Evolutionary conservation across 2,113 vertebrate genomes (phyloP).

Genomic region (Xenopus tropicalis): DNA sequence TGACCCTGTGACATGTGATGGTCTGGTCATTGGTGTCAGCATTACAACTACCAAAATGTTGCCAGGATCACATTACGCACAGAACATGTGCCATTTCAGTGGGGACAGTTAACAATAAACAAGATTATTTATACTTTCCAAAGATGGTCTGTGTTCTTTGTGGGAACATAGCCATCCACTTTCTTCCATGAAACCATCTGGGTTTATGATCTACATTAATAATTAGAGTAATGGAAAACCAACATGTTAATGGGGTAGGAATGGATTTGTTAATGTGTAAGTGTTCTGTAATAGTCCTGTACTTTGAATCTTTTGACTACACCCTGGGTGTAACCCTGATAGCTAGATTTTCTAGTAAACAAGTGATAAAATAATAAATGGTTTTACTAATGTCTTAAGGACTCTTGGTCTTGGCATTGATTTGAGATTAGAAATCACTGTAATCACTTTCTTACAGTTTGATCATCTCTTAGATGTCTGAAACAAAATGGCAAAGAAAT

Average conservation of each 20-base stretch:
- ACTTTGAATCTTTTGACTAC: conserved; percentile 56
- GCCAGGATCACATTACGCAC: too few relatives aligned
- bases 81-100: too few relatives aligned
- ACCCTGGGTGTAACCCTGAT: conserved; percentile 48
- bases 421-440: conserved; percentile 42
- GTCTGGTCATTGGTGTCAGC: too few relatives aligned
- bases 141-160: conserved; percentile 2
- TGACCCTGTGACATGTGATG: too few relatives aligned
- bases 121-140: background rate
- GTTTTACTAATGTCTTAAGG: conserved; percentile 18
- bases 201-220: conserved; percentile 45
- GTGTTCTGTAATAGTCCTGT: conserved; percentile 43
- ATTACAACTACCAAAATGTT: too few relatives aligned
- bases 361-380: conserved; percentile 45
- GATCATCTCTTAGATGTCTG: background rate
- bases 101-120: background rate
- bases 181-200: background rate
- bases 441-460: background rate
- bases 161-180: conserved; percentile 8
- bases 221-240: conserved; percentile 45
- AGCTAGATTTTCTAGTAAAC: conserved; percentile 51
- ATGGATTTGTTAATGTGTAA: conserved; percentile 55
- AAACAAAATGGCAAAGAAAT: too few relatives aligned
- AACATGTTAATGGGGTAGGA: conserved; percentile 39
- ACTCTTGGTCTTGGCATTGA: conserved; percentile 6